These are phyloP conservation scores for Nestor notabilis DNA, from an alignment of 2,113 vertebrate genomes.

Conservation along the genomic window DNA sequence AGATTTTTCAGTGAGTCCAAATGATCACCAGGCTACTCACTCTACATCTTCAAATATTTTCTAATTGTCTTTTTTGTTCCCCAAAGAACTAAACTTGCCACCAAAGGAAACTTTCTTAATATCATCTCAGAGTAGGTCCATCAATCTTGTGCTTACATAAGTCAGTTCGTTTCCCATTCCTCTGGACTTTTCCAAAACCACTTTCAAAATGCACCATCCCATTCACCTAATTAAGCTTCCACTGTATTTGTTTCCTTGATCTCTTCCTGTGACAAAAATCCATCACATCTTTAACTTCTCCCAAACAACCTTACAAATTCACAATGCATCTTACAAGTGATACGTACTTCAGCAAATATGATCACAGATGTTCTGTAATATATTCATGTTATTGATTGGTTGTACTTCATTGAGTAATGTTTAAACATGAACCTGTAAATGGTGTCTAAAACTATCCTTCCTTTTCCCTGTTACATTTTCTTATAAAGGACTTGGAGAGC, in stretches of 20 bases:
- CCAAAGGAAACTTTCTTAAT: background rate
- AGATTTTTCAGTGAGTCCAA: background rate
- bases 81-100: background rate
- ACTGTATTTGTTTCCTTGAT: conserved; percentile 13
- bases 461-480: background rate
- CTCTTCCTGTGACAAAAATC: conserved; percentile 23
- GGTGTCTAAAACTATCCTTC: background rate
- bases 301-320: background rate
- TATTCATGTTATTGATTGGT: background rate
- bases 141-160: background rate
- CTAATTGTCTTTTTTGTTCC: background rate
- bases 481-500: background rate
- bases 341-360: background rate
- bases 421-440: background rate
- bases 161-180: background rate
- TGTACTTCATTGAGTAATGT: background rate
- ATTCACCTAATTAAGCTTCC: conserved; percentile 34
- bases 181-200: background rate
- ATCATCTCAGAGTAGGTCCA: background rate
- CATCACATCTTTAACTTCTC: background rate
- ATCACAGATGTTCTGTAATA: background rate
- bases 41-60: background rate
- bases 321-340: background rate
- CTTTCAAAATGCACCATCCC: conserved; percentile 33
- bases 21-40: background rate